Evolutionary conservation across 2,888 invertebrate genomes (phyloP).

Genomic region (Epinotia bilunana): DNA sequence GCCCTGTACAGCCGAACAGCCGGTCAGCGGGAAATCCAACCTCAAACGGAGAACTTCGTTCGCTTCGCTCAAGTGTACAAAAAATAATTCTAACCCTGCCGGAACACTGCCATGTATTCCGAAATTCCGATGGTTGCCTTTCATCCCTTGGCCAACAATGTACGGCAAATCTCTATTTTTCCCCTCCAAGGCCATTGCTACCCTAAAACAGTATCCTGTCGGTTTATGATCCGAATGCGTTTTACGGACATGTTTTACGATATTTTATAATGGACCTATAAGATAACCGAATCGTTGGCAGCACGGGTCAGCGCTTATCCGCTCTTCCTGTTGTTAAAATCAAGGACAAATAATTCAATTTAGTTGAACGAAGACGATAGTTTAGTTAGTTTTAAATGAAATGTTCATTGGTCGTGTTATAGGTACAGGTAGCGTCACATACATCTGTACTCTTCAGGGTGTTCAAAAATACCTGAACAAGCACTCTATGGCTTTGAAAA

Average conservation of each 20-base stretch:
- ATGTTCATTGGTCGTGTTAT: too few relatives aligned
- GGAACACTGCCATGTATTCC: too few relatives aligned
- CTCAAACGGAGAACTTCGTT: too few relatives aligned
- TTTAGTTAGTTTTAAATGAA: not conserved
- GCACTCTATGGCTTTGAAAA: too few relatives aligned
- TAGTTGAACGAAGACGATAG: not conserved
- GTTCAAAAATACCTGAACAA: too few relatives aligned
- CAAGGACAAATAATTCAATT: not conserved
- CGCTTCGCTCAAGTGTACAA: too few relatives aligned
- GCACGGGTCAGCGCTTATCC: conserved; percentile 13
- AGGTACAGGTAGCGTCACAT: too few relatives aligned
- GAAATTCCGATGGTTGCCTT: not conserved
- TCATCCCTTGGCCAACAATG: not conserved
- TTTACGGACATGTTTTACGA: conserved; percentile 20
- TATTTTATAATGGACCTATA: conserved; percentile 26
- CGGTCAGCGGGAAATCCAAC: too few relatives aligned
- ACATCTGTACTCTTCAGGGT: too few relatives aligned
- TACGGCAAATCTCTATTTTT: not conserved
- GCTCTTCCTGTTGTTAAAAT: conserved; percentile 9
- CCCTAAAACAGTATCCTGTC: conserved; percentile 15
- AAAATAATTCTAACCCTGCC: too few relatives aligned
- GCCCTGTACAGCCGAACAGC: too few relatives aligned
- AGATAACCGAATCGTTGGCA: not conserved
- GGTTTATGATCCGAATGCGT: conserved; percentile 11
- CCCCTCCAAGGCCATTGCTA: conserved; percentile 1